Evolutionary conservation across 2,797 vertebrate species (phyloP), one percentile per base, ranked within the genome.

Genomic region (Gila robusta): DNA sequence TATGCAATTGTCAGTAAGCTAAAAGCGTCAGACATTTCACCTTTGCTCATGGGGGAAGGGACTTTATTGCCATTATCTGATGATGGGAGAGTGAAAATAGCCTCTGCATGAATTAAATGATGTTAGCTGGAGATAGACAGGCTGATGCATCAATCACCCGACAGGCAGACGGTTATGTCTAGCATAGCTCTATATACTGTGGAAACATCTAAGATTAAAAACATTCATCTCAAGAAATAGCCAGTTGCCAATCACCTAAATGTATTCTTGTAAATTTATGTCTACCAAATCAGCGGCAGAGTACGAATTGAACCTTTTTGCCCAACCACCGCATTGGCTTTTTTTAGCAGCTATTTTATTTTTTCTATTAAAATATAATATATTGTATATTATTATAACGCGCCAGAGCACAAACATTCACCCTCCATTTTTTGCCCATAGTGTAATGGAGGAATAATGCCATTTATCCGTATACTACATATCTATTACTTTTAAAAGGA

Each of bases 11-110:
- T 49, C 82, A 73, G 70, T 49, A 49, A 73, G 69, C 17, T 77
- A 47, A 70, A 62, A 77, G 52, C 64, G 71, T 28, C 11, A 41
- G 70, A 76, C 16, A 28, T 69, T 83, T 41, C 81, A 73, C 54
- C 83, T 85, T 76, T 49, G 71, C 37, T 17, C 41, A 2, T 39
- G 52, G 62, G 71, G 78, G 71, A 77, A 79, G 76, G 37, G 82
- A 81, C 44, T 70, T 84, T 81, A 87, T 70, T 79, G 56, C 41
- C 62, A 84, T 83, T 74, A 80, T 84, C 69, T 81, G 83, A 72
- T 81, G 82, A 74, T 39, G 23, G 54, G 67, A 64, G 52, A 71
- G 77, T 49, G 52, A 72, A 85, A 79, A 85, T 79, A 71, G 76
- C 52, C 52, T 62, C 37, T 71, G 83, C 37, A 85, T 85, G 77